Conservation (phyloP, 2,113 vertebrate species). For the Casuarius casuarius region DNA sequence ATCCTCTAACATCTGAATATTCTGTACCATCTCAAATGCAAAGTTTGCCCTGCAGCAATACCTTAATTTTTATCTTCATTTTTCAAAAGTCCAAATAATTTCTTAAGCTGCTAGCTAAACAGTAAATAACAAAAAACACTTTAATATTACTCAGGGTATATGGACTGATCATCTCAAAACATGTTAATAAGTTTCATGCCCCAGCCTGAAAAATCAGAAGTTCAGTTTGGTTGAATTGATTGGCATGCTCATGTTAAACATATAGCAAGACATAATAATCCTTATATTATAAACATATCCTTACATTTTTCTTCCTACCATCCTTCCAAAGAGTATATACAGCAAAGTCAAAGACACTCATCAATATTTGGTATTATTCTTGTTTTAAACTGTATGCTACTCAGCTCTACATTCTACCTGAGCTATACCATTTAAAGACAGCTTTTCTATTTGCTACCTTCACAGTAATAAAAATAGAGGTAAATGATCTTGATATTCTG, state of each 20-base stretch:
- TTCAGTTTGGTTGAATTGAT: background rate
- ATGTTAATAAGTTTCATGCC: background rate
- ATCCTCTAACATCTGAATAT: background rate
- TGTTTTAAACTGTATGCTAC: background rate
- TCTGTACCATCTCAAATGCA: background rate
- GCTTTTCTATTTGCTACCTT: background rate
- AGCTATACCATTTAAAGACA: background rate
- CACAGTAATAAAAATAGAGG: too few species aligned
- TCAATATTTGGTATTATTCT: background rate
- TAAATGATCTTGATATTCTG: background rate
- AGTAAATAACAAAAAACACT: background rate
- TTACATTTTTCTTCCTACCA: background rate
- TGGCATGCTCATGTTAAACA: background rate
- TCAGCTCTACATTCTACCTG: background rate
- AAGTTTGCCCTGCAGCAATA: background rate
- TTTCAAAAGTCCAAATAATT: background rate
- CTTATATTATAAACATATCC: background rate
- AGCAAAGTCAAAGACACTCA: background rate
- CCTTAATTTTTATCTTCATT: background rate
- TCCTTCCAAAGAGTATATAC: background rate
- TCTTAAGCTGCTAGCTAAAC: background rate
- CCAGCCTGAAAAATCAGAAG: background rate
- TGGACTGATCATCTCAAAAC: background rate
- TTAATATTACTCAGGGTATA: background rate
- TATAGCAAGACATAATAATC: background rate